Percentiles rank a stretch among this genome's conserved stretches.
Evolutionary conservation across 2,797 vertebrate species (phyloP).

Genomic region (Tadarida brasiliensis): DNA sequence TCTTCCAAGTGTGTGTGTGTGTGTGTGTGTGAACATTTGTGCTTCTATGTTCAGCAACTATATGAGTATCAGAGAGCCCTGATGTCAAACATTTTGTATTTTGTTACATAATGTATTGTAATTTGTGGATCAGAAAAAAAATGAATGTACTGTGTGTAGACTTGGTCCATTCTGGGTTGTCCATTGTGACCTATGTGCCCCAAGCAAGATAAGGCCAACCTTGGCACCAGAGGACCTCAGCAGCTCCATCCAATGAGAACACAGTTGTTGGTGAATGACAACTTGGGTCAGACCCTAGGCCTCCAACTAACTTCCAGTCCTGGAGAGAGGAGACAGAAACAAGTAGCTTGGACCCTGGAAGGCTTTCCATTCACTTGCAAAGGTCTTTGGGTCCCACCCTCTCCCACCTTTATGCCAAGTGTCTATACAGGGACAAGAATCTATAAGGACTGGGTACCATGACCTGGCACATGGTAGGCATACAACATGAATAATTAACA

Average conservation of each 20-base stretch:
- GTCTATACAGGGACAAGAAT: not conserved
- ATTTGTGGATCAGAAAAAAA: not conserved
- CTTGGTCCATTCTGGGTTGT: not conserved
- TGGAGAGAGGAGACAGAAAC: not conserved
- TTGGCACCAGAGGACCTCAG: not conserved
- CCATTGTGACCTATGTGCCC: not conserved
- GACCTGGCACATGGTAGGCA: not conserved
- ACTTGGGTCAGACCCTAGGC: not conserved
- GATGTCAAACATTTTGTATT: not conserved
- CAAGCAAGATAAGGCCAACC: not conserved
- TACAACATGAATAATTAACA: not conserved
- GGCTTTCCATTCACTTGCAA: conserved; percentile 9
- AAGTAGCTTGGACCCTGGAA: not conserved
- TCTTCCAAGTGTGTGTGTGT: not conserved
- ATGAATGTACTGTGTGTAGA: not conserved
- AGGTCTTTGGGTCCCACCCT: not conserved
- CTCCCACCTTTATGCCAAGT: not conserved
- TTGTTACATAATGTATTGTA: not conserved
- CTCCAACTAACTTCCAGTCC: not conserved
- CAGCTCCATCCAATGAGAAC: not conserved
- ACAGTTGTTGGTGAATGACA: not conserved
- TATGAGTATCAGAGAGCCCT: not conserved
- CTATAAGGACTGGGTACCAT: not conserved
- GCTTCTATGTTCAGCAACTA: not conserved
- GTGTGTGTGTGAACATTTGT: not conserved